Base-by-base conservation (phyloP, 2,797 vertebrate genomes). In the Lateolabrax maculatus region DNA sequence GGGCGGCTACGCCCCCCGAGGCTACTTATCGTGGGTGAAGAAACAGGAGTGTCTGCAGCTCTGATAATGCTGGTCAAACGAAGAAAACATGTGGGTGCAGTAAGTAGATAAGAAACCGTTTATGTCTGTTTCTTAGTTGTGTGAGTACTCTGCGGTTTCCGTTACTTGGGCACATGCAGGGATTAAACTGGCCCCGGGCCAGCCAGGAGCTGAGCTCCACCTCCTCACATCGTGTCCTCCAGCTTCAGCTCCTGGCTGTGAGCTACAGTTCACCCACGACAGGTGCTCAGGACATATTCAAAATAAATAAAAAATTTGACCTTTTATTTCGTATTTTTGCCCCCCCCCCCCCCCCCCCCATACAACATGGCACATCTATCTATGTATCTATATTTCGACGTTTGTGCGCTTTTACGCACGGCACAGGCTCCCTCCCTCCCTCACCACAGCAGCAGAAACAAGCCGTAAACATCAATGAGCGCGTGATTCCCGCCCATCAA, bases 91-190 rank as follows among this genome's bases (percentile, higher is more conserved):
- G 56, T 21, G 80, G 67, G 85, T 95, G 94, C 80, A 25, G 48
- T 0, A 4, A 46, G 48, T 0, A 91, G 95, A 96, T 95, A 94
- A 95, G 86, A 70, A 92, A 86, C 90, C 74, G 89, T 94, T 94
- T 86, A 56, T 36, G 37, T 53, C 52, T 71, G 58, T 21, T 18
- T 39, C 39, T 57, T 51, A 52, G 60, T 39, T 77, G 63, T 70
- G 52, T 23, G 78, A 37, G 65, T 37, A 62, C 15, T 23, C 52
- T 44, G 77, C 8, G 46, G 72, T 65, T 81, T 85, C 64, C 21
- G 67, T 87, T 84, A 39, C 64, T 71, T n/a, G 11, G 13, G 41
- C 36, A 34, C 78, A 52, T 49, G 36, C 37, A 69, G 29, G 51
- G 39, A 81, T 71, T 49, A 66, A 16, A 52, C 1, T 60, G 85